Evolutionary conservation across 2,113 vertebrate genomes (phyloP), one percentile per base, ranked within the genome.

Genomic region (Monarcha castaneiventris): DNA sequence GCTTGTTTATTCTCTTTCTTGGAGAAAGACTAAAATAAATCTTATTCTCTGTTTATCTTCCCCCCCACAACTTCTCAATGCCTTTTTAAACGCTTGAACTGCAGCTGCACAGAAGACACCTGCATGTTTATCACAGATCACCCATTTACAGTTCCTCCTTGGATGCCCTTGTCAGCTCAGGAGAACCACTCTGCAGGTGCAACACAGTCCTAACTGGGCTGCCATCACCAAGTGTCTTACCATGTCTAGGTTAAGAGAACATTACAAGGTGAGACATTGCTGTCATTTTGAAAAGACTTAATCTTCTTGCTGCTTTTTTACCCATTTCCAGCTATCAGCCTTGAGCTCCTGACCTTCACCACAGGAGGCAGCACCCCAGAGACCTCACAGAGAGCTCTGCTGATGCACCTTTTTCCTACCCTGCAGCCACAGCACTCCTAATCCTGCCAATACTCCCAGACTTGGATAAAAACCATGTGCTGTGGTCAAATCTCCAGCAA

Each of bases 21-120:
- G 19, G 6, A 87, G 62, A 84, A 83, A 72, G 39, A 71, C 52
- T 66, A 44, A 84, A 85, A 68, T 79, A 87, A 52, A 77, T 39
- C 23, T 69, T 54, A 61, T 7, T 69, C 27, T 48, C 35, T 81
- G 18, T 63, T 82, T 54, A 33, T 35, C 46, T 46, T 62, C 17
- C 16, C 18, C 8, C 7, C 7, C 3, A 0, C 20, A 74, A 62
- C 16, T 73, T 83, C 39, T 46, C 55, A 77, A 33, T 63, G 41
- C 19, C 61, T 81, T 89, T 89, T 59, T 43, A 77, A 83, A 88
- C 63, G 52, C 44, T 66, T 94, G 63, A 88, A 80, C 67, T 66
- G 54, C 46, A 92, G 83, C 55, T 80, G 46, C 44, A 69, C 37
- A 62, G 56, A 64, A 73, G n/a, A 56, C 26, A 75, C 25, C 19